phyloP scores from a whole-genome alignment of 1,140 invertebrate genomes.

The Aradophagus sp. region DNA sequence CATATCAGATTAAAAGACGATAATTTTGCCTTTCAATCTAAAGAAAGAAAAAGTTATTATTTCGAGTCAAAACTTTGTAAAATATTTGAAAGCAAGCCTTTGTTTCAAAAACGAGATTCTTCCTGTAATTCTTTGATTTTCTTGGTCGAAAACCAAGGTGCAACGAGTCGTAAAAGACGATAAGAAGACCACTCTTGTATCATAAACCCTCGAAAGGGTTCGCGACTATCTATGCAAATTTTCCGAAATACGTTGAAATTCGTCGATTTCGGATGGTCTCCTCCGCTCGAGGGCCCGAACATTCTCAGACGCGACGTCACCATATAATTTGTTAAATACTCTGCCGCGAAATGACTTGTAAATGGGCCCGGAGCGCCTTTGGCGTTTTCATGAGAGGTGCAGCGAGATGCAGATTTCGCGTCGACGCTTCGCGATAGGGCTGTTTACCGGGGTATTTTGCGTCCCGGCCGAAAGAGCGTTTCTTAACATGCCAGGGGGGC shows the following conservation, averaged over 20 bases:
- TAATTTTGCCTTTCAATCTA: no score
- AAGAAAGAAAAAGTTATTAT: no score
- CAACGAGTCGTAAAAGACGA: no score
- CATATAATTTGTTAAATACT: constrained; percentile 62
- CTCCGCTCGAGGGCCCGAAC: constrained; percentile 43
- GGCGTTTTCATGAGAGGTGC: constrained; percentile 46
- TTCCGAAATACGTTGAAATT: constrained; percentile 19
- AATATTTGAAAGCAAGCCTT: no score
- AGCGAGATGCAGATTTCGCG: constrained; percentile 58
- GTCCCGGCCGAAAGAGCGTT: constrained; percentile 62
- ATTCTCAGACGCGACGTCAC: constrained; percentile 56
- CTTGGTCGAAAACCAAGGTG: no score
- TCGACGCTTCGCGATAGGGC: constrained; percentile 50
- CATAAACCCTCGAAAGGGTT: constrained; percentile 5
- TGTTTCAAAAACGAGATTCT: no score
- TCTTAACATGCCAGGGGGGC: constrained; percentile 69
- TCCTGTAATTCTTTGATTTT: no score
- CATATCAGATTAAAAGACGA: no score
- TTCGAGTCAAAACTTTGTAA: no score
- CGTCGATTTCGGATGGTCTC: constrained; percentile 15
- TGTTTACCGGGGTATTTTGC: constrained; percentile 68
- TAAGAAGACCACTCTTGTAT: no score
- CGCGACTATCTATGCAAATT: constrained; percentile 30
- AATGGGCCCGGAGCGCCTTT: constrained; percentile 53
- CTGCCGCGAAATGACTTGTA: constrained; percentile 60